phyloP scores from a whole-genome alignment of 1,140 invertebrate genomes.

The Drosophila ficusphila region DNA sequence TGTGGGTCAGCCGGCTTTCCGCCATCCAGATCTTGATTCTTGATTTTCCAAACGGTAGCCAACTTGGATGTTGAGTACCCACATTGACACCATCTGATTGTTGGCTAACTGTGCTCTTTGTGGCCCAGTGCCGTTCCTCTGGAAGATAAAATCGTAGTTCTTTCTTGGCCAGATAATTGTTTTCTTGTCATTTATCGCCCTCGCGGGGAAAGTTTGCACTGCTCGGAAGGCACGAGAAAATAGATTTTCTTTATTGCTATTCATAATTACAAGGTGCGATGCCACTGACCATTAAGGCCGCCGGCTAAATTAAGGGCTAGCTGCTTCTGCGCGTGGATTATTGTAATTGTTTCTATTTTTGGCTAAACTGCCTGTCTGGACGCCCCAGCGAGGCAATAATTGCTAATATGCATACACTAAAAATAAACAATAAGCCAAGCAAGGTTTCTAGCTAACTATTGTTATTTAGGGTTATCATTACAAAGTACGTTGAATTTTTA shows the following conservation, averaged over 20 bases:
- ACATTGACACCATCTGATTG: constrained; percentile 74
- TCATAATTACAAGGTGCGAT: constrained; percentile 37
- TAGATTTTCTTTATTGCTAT: constrained; percentile 39
- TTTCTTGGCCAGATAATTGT: constrained; percentile 31
- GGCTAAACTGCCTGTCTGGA: neutral
- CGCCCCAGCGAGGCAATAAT: constrained; percentile 1
- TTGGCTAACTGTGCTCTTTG: constrained; percentile 57
- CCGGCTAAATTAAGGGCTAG: constrained; percentile 22
- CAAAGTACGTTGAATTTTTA: too few relatives aligned
- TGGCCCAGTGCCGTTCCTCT: constrained; percentile 37
- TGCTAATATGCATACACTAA: neutral
- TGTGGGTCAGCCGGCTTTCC: constrained; percentile 66
- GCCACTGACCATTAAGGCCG: constrained; percentile 31
- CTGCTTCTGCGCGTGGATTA: constrained; percentile 24
- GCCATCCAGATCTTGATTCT: neutral
- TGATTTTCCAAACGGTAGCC: neutral
- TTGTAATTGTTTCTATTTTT: constrained; percentile 41
- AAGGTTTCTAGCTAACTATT: too few relatives aligned
- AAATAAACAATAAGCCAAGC: neutral
- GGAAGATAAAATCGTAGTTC: constrained; percentile 55
- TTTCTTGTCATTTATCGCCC: constrained; percentile 58
- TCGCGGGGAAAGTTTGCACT: constrained; percentile 56
- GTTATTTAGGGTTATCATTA: too few relatives aligned
- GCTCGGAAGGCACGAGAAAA: constrained; percentile 17
- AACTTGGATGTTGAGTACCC: constrained; percentile 16